Base-by-base conservation (phyloP, 2,888 invertebrate genomes). In the Zygothrica quintamaculata region DNA sequence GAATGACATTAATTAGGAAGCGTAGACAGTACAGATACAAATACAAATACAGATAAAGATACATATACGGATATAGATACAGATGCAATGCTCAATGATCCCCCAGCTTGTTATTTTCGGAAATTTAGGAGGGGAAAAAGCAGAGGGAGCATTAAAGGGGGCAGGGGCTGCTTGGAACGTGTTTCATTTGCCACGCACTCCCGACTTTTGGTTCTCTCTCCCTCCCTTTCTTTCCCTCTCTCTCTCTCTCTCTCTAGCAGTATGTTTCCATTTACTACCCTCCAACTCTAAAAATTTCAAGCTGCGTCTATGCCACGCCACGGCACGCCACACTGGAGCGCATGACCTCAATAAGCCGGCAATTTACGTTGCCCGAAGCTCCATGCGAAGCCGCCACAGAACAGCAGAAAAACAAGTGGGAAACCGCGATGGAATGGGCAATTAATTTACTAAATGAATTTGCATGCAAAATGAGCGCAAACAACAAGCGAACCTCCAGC, bases 361-460 rank as follows among this genome's bases (percentile, higher is more conserved):
- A 82, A 74, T 76, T 80, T 65, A 64, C 56, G 11, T 11, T 16
- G 36, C 42, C 34, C 44, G 9, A 18, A 26, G 16, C 16, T 8
- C 11, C 31, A 26, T 53, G n/a, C 36, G 34, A 3, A 44, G 56
- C 18, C 18, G 18, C 18, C n/a, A n/a, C n/a, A n/a, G n/a, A n/a
- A n/a, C n/a, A n/a, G n/a, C n/a, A n/a, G 5, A 22, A 22, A 22
- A 44, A 58, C 79, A 66, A 65, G 53, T 68, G 67, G 80, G 48
- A 65, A 73, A 76, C 62, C 55, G 36, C 31, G 40, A 48, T 69
- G 86, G 85, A 84, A 74, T 74, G 80, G 74, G 65, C 82, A 86
- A 82, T 86, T 86, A 82, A 82, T 82, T 86, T 84, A 74, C 76
- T 82, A 86, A 82, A 84, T 82, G 82, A 82, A 82, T 82, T 82